Conservation (phyloP, 2,113 vertebrate genomes). For the Pomatorhinus ruficollis region DNA sequence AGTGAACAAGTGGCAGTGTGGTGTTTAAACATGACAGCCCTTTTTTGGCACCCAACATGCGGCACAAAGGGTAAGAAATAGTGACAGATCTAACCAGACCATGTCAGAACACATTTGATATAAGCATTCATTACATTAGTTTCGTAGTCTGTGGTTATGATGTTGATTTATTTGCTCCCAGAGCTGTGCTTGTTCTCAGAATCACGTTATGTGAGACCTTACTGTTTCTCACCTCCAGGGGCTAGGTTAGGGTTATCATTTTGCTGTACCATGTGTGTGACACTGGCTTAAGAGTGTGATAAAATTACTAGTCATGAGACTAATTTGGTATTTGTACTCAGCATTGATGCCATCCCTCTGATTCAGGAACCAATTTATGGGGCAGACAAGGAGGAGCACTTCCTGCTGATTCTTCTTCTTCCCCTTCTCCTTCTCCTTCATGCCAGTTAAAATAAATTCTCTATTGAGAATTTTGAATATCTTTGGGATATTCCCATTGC, state of each 20-base stretch:
- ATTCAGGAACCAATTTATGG: neutral
- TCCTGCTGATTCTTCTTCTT: neutral
- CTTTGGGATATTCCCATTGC: neutral
- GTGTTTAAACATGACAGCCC: neutral
- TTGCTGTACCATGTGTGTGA: neutral
- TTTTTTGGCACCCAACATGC: neutral
- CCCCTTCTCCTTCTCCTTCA: neutral
- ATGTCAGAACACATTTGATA: neutral
- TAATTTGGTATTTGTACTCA: neutral
- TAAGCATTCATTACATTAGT: neutral
- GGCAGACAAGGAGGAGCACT: accelerated
- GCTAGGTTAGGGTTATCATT: neutral
- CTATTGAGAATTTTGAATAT: neutral
- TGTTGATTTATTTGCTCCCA: neutral
- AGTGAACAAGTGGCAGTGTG: neutral
- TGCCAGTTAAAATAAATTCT: neutral
- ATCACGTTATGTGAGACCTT: neutral
- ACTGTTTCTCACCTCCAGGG: neutral
- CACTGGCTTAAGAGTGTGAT: neutral
- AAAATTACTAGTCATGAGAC: neutral
- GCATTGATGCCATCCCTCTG: neutral
- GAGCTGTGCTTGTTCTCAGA: neutral
- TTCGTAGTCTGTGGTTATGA: neutral
- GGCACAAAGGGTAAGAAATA: neutral
- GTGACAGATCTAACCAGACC: neutral